phyloP scores from a whole-genome alignment of 2,888 invertebrate genomes.

The Leptopilina myrica region DNA sequence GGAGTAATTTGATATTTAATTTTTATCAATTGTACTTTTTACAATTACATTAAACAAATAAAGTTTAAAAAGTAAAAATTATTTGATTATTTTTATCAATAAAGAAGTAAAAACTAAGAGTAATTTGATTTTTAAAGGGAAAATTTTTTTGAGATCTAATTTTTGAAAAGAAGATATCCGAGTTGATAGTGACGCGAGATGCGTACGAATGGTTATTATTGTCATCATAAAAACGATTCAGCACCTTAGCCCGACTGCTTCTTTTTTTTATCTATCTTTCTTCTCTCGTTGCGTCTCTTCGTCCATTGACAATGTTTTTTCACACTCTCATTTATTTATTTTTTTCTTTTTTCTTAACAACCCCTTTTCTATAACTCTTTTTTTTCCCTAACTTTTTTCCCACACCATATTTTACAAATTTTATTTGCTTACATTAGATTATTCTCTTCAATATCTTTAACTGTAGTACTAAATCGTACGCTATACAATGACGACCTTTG shows the following conservation, averaged over 20 bases:
- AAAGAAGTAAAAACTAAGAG: too few relatives aligned
- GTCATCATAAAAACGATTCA: slow-evolving; percentile 73
- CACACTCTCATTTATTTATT: slow-evolving; percentile 47
- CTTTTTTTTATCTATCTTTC: slow-evolving; percentile 41
- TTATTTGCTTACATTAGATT: slow-evolving; percentile 65
- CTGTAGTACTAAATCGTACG: slow-evolving; percentile 56
- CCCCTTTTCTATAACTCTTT: slow-evolving; percentile 46
- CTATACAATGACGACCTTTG: slow-evolving; percentile 70
- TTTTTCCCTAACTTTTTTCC: slow-evolving; percentile 38
- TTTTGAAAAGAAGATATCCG: slow-evolving; percentile 51
- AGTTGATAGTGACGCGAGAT: slow-evolving; percentile 61
- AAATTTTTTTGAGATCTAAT: too few relatives aligned
- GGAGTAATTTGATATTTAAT: too few relatives aligned
- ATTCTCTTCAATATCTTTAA: slow-evolving; percentile 54
- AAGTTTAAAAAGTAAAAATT: too few relatives aligned
- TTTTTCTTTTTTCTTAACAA: slow-evolving; percentile 38
- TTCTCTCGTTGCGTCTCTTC: slow-evolving; percentile 42
- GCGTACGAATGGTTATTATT: slow-evolving; percentile 72
- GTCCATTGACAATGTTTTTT: slow-evolving; percentile 45
- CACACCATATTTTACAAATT: slow-evolving; percentile 58
- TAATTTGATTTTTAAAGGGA: too few relatives aligned
- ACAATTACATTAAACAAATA: too few relatives aligned
- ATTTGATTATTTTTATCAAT: too few relatives aligned
- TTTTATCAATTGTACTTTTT: too few relatives aligned
- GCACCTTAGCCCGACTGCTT: slow-evolving; percentile 59